Percentiles rank a stretch among this genome's conserved stretches.
These are phyloP conservation scores for Podargus strigoides DNA, from an alignment of 2,797 vertebrate genomes.

Conservation along the genomic window DNA sequence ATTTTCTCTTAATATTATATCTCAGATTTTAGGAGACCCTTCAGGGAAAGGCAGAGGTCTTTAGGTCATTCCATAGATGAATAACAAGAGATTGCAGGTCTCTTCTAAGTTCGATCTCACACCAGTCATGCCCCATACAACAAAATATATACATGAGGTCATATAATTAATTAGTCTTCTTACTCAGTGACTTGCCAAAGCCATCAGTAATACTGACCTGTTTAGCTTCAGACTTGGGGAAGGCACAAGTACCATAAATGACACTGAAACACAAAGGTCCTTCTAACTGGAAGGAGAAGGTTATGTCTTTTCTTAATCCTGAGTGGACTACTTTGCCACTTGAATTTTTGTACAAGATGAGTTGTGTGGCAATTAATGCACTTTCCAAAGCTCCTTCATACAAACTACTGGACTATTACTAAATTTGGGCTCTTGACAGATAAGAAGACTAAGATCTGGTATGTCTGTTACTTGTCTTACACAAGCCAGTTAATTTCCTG, in stretches of 20 bases:
- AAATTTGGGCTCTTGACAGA: too few species aligned
- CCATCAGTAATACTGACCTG: too few species aligned
- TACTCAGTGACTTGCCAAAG: neutral
- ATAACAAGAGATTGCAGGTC: neutral
- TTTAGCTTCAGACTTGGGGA: neutral
- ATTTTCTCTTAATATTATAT: neutral
- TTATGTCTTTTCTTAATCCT: neutral
- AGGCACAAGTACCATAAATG: neutral
- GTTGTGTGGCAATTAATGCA: neutral
- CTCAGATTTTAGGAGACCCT: neutral
- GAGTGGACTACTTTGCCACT: neutral
- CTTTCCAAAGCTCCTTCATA: neutral
- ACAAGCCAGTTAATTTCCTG: neutral
- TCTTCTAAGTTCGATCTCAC: neutral
- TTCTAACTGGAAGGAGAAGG: neutral
- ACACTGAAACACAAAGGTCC: neutral
- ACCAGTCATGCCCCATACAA: neutral
- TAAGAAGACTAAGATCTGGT: neutral
- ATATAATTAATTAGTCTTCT: neutral
- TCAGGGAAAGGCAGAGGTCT: neutral
- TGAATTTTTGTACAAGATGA: neutral
- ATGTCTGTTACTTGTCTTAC: neutral
- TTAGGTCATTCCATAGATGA: neutral
- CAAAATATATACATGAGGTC: neutral
- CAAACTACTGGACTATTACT: neutral